These are phyloP conservation scores for Epinephelus awoara DNA, from an alignment of 2,797 vertebrate genomes.

Conservation along the genomic window DNA sequence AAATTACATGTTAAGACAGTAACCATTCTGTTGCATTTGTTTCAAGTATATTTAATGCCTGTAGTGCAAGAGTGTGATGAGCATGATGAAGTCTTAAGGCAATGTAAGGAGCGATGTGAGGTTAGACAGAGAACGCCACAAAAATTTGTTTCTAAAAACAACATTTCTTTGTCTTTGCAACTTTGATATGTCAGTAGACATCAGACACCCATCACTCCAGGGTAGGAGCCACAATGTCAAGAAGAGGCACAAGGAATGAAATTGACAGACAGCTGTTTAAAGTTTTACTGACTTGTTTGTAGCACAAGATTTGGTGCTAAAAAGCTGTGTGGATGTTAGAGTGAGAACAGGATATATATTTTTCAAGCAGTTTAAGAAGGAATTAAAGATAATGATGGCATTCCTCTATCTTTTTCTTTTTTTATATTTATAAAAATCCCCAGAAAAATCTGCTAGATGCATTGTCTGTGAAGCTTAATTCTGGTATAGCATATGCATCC, in stretches of 20 bases:
- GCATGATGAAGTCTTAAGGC: neutral
- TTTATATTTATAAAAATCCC: no score
- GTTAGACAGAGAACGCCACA: constrained; percentile 5
- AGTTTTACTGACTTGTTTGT: constrained; percentile 51
- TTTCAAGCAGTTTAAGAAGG: neutral
- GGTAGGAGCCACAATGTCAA: constrained; percentile 62
- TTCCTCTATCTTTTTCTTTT: neutral
- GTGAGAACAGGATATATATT: neutral
- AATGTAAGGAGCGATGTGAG: neutral
- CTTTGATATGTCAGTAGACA: constrained; percentile 49
- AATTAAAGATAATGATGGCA: neutral
- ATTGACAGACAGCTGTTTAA: constrained; percentile 59
- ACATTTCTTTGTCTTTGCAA: constrained; percentile 51
- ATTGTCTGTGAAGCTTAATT: neutral
- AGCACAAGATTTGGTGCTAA: neutral
- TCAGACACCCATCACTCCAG: constrained; percentile 42
- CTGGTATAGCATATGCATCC: neutral
- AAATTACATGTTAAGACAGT: neutral
- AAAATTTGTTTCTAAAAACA: constrained; percentile 42
- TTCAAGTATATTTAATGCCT: constrained; percentile 1
- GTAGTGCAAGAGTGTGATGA: neutral
- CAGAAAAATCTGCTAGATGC: neutral
- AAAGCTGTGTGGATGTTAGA: neutral
- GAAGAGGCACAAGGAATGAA: constrained; percentile 32
- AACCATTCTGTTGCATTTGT: neutral